Percentiles rank a stretch among this genome's conserved stretches.
Evolutionary conservation across 2,797 vertebrate species (phyloP).

Genomic region (Brachyalestes nurse): DNA sequence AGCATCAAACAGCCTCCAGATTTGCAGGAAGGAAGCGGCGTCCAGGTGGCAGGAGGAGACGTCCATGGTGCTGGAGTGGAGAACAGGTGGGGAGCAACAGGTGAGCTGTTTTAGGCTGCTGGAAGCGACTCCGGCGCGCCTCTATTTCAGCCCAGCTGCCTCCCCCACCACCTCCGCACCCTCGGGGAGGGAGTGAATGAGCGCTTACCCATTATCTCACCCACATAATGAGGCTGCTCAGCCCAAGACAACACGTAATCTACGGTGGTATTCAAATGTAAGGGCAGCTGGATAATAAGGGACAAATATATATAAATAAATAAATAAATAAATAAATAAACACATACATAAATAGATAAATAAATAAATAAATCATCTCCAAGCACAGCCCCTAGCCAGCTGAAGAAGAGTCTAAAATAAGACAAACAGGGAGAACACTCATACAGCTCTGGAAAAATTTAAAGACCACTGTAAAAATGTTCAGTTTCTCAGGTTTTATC

Average conservation of each 20-base stretch:
- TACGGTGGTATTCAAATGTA: conserved; percentile 1
- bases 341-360: neutral
- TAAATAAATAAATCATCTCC: neutral
- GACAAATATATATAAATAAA: neutral
- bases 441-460: too few relatives aligned
- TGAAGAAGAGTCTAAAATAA: too few relatives aligned
- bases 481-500: too few relatives aligned
- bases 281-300: neutral
- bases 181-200: conserved; percentile 15
- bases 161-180: conserved; percentile 47
- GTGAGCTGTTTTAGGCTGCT: conserved; percentile 11
- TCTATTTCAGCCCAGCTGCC: conserved; percentile 18
- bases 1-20: conserved; percentile 84
- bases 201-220: conserved; percentile 41
- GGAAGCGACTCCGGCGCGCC: neutral
- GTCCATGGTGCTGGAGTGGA: conserved; percentile 79
- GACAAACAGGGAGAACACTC: too few relatives aligned
- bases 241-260: conserved; percentile 33
- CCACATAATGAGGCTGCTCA: conserved; percentile 44
- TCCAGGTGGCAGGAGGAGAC: conserved; percentile 71
- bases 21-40: conserved; percentile 81
- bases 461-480: too few relatives aligned
- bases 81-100: neutral
- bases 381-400: too few relatives aligned
- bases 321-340: neutral